Evolutionary conservation across 1,140 invertebrate species (phyloP).

Genomic region (Aphelenchoides avenae): DNA sequence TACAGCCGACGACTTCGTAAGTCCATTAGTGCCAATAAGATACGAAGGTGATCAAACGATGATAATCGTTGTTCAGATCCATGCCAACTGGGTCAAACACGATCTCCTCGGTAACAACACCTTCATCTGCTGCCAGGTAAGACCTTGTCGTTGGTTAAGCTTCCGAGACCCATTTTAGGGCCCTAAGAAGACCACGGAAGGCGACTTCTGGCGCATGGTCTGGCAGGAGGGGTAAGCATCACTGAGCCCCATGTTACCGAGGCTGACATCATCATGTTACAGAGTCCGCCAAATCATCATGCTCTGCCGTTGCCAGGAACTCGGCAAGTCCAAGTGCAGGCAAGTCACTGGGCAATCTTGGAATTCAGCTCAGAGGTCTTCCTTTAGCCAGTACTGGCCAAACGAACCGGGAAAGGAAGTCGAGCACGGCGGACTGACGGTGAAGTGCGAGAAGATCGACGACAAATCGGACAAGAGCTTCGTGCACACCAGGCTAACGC

Average conservation of each 20-base stretch:
- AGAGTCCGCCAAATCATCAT: constrained; percentile 74
- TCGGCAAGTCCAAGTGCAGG: constrained; percentile 14
- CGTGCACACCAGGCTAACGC: constrained; percentile 21
- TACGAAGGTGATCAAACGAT: not conserved
- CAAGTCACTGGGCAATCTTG: no score
- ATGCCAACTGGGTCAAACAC: constrained; percentile 25
- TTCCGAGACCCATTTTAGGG: constrained; percentile 63
- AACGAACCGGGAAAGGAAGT: constrained; percentile 8
- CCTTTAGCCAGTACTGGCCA: no score
- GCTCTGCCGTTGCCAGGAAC: constrained; percentile 57
- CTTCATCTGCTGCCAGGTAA: constrained; percentile 25
- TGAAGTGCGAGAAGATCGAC: constrained; percentile 7
- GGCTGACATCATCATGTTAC: not conserved
- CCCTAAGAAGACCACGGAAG: constrained; percentile 74
- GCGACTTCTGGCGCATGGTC: constrained; percentile 86
- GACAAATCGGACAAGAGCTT: constrained; percentile 11
- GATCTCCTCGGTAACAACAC: constrained; percentile 27
- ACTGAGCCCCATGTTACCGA: not conserved
- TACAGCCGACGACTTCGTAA: constrained; percentile 7
- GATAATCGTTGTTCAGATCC: constrained; percentile 1
- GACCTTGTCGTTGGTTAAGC: not conserved
- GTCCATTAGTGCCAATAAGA: constrained; percentile 16
- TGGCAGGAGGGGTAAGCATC: constrained; percentile 67
- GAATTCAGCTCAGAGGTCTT: no score
- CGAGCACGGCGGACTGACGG: constrained; percentile 4